These are phyloP conservation scores for Holacanthus passer DNA, from an alignment of 2,113 vertebrate genomes.

Conservation along the genomic window DNA sequence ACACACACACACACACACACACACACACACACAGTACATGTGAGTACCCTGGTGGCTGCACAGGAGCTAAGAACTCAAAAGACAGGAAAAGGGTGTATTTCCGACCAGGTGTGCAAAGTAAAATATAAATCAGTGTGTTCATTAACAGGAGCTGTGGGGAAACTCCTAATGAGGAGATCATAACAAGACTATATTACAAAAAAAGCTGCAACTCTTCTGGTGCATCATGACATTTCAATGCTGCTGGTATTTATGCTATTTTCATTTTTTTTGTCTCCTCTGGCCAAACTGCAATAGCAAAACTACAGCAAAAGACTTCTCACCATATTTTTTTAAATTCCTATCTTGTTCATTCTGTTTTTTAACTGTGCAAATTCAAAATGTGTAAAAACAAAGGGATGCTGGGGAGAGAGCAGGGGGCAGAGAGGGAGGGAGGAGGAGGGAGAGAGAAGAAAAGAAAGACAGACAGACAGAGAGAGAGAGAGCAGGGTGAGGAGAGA, in stretches of 20 bases:
- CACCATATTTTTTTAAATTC: background rate
- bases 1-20: constrained; percentile 15
- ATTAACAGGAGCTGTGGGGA: background rate
- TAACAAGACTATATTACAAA: background rate
- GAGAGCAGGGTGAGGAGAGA: constrained; percentile 52
- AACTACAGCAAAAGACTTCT: background rate
- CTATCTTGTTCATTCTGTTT: background rate
- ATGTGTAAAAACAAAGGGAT: constrained; percentile 44
- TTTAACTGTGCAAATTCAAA: constrained; percentile 34
- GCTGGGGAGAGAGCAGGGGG: background rate
- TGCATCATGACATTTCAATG: background rate
- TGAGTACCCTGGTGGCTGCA: constrained; percentile 1
- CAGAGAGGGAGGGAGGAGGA: background rate
- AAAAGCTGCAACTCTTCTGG: background rate
- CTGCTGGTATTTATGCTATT: background rate
- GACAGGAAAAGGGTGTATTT: constrained; percentile 15
- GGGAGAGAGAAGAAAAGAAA: background rate
- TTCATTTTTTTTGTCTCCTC: constrained; percentile 3
- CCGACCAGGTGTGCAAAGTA: constrained; percentile 14
- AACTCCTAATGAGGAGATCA: background rate
- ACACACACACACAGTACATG: constrained; percentile 7
- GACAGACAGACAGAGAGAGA: constrained; percentile 20
- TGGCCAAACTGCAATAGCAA: constrained; percentile 17
- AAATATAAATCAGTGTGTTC: background rate
- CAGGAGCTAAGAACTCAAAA: background rate